Percentiles rank a stretch among this genome's conserved stretches.
phyloP scores from a whole-genome alignment of 2,113 vertebrate genomes.

The Astatoreochromis straeleni region DNA sequence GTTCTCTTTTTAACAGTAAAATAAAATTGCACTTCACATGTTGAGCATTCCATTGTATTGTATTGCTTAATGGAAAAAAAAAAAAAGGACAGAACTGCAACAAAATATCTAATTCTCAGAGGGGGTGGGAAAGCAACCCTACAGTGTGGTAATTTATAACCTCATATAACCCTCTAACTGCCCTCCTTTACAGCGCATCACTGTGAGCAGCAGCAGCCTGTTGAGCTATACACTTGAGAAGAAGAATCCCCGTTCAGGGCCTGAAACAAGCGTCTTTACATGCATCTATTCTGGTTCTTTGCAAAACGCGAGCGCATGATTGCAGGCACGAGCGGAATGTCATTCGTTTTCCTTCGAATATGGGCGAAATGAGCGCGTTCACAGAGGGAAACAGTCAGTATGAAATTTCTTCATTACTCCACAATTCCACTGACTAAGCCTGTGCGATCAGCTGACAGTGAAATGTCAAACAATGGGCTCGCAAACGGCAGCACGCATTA shows the following conservation, averaged over 20 bases:
- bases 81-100: background rate
- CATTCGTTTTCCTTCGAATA: conserved; percentile 41
- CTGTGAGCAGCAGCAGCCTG: conserved; percentile 37
- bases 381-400: conserved; percentile 41
- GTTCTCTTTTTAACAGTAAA: conserved; percentile 33
- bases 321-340: conserved; percentile 60
- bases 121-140: background rate
- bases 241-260: conserved; percentile 42
- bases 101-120: background rate
- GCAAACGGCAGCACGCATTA: conserved; percentile 15
- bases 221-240: conserved; percentile 63
- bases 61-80: conserved; percentile 32
- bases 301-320: conserved; percentile 58
- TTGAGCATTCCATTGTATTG: conserved; percentile 22
- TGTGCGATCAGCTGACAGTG: conserved; percentile 50
- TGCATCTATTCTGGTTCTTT: conserved; percentile 33
- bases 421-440: conserved; percentile 59
- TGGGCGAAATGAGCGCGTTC: conserved; percentile 41
- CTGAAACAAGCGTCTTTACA: conserved; percentile 66
- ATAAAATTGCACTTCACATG: conserved; percentile 25
- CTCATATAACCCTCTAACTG: conserved; percentile 54
- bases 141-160: conserved; percentile 29
- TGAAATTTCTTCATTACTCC: conserved; percentile 59
- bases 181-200: conserved; percentile 21
- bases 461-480: conserved; percentile 55